Conservation (phyloP, 1,140 invertebrate genomes). For the Drosophila parvula region DNA sequence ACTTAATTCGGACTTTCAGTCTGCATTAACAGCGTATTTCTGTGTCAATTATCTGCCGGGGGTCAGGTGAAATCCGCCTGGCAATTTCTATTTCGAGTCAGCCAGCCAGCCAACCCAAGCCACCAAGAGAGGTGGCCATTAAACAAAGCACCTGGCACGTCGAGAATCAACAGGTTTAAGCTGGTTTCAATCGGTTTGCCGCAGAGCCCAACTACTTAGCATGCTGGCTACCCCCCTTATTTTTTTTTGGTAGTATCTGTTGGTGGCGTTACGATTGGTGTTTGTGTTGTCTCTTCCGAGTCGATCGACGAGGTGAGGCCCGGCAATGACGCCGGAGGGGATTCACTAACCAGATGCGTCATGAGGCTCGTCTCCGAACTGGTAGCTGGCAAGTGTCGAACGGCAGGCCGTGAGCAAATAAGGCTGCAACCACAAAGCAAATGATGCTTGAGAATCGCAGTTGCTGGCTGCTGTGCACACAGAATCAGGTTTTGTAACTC, state of each 20-base stretch:
- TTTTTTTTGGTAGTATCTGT: constrained; percentile 26
- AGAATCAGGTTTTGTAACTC: constrained; percentile 62
- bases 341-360: constrained; percentile 71
- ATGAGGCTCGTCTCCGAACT: constrained; percentile 38
- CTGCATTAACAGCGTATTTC: constrained; percentile 14
- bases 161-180: constrained; percentile 64
- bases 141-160: constrained; percentile 24
- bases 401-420: constrained; percentile 54
- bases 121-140: constrained; percentile 19
- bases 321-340: constrained; percentile 53
- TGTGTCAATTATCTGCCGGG: constrained; percentile 12
- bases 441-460: constrained; percentile 11
- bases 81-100: constrained; percentile 12
- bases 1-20: constrained; percentile 11
- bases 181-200: constrained; percentile 58
- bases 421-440: constrained; percentile 43
- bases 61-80: constrained; percentile 40
- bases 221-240: constrained; percentile 24
- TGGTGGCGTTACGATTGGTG: constrained; percentile 8
- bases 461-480: constrained; percentile 15
- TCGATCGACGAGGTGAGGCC: constrained; percentile 48
- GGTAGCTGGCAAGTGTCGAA: constrained; percentile 22
- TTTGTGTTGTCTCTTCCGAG: constrained; percentile 46
- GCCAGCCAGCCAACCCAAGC: not conserved
- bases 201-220: constrained; percentile 46